Conservation (phyloP, 2,888 invertebrate genomes). For the Cordilura impudica region DNA sequence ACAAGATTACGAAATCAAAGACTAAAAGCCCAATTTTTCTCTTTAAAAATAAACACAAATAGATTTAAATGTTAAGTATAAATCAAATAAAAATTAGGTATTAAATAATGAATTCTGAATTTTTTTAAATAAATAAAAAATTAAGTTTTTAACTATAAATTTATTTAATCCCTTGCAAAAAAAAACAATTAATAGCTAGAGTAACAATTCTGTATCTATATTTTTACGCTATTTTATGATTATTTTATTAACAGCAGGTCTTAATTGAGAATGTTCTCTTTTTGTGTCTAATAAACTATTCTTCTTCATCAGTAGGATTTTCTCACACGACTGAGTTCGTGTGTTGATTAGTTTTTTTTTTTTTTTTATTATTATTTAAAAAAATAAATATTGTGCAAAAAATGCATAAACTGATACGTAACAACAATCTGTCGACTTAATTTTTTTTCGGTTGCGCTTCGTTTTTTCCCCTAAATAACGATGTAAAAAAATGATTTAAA, state of each 20-base stretch:
- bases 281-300: conserved; percentile 38
- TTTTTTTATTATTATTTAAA: conserved; percentile 32
- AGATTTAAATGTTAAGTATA: too few relatives aligned
- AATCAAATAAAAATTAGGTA: too few relatives aligned
- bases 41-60: too few relatives aligned
- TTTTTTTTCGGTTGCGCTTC: conserved; percentile 48
- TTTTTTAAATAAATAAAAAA: too few relatives aligned
- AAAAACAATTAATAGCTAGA: too few relatives aligned
- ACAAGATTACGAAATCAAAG: too few relatives aligned
- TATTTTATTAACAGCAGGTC: conserved; percentile 27
- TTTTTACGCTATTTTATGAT: too few relatives aligned
- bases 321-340: conserved; percentile 59
- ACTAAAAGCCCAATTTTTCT: too few relatives aligned
- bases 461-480: conserved; percentile 36
- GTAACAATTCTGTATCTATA: too few relatives aligned
- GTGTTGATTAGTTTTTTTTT: conserved; percentile 45
- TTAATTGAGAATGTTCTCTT: neutral
- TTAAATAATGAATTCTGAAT: too few relatives aligned
- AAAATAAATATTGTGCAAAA: conserved; percentile 40
- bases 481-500: conserved; percentile 15
- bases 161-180: too few relatives aligned
- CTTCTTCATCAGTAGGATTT: conserved; percentile 37
- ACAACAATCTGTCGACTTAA: conserved; percentile 47
- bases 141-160: too few relatives aligned
- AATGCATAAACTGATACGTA: conserved; percentile 22